These are phyloP conservation scores for Pteria penguin DNA, from an alignment of 2,888 invertebrate species.

Conservation along the genomic window DNA sequence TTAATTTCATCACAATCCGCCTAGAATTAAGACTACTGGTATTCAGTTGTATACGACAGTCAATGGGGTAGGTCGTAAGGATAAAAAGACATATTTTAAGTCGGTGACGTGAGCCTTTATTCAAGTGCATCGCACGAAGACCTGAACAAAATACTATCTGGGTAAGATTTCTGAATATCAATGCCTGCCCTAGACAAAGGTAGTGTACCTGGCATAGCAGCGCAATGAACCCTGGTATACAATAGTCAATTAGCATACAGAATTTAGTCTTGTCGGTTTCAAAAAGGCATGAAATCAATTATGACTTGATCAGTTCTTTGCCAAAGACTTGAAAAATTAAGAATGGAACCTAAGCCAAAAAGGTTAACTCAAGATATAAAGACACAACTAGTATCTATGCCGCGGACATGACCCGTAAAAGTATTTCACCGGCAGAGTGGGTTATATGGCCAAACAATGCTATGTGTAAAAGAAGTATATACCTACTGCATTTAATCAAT, in stretches of 20 bases:
- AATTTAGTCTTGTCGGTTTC: conserved; percentile 1
- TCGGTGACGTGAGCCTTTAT: not conserved
- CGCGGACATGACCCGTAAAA: conserved; percentile 15
- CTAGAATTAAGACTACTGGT: too few relatives aligned
- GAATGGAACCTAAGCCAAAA: conserved; percentile 4
- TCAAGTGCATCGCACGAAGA: not conserved
- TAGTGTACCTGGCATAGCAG: not conserved
- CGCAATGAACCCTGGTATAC: not conserved
- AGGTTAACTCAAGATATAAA: conserved; percentile 8
- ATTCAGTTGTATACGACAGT: too few relatives aligned
- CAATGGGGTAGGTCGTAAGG: not conserved
- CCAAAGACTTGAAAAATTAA: conserved; percentile 23
- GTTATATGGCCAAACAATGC: not conserved
- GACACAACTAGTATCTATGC: conserved; percentile 17
- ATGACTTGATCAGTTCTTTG: not conserved
- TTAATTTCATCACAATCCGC: too few relatives aligned
- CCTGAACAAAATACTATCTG: not conserved
- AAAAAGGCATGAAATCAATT: conserved; percentile 24
- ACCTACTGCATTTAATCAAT: not conserved
- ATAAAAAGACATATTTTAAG: not conserved
- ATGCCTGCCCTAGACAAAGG: not conserved
- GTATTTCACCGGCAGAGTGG: conserved; percentile 16
- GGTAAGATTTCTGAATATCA: not conserved
- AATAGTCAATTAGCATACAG: not conserved
- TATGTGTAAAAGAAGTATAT: not conserved